Base-by-base conservation (phyloP, 2,888 invertebrate species). In the Rotaria magnacalcarata region DNA sequence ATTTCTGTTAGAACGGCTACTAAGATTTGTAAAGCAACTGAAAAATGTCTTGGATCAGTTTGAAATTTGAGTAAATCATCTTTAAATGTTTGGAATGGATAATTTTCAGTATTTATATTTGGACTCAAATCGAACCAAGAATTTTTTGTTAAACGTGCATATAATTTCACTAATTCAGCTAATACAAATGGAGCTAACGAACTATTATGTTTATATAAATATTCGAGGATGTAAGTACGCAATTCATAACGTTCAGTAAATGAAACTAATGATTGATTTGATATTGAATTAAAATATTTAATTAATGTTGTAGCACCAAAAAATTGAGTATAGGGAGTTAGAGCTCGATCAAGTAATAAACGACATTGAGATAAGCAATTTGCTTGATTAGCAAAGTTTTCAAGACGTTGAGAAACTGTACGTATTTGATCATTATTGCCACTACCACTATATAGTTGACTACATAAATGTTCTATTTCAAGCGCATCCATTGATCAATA, bases 321-420 rank as follows among this genome's bases (percentile, higher is more conserved):
- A 43, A 85, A 86, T 85, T 86, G 86, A 14, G 86, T 85, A 85
- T 86, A 86, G n/a, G 86, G 60, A 75, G 58, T 86, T 85, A 85
- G n/a, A 54, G 41, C 96, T 86, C 97, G 93, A 90, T 98, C 98
- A 88, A 99, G 92, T 84, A 99, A 92, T 88, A 97, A 93, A 92
- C 97, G 97, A 92, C 99, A 99, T 93, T 96, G 96, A 89, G 95
- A 94, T 87, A 99, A 93, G 1, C 97, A 96, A 91, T 97, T 96
- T 0, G 95, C 95, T 8, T 96, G 95, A 88, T 91, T 92, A 92
- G 96, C 94, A 91, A 99, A 97, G 86, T 94, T 94, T 10, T 96
- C 95, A 43, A 99, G 93, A 0, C 96, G 95, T 91, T 97, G 96
- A 92, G 99, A 98, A 0, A 98, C 98, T 90, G 96, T 95, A 52